A percentile compares a stretch with the other conserved stretches of the same genome.
phyloP scores from a whole-genome alignment of 2,888 invertebrate genomes.

The Cephus spinipes region DNA sequence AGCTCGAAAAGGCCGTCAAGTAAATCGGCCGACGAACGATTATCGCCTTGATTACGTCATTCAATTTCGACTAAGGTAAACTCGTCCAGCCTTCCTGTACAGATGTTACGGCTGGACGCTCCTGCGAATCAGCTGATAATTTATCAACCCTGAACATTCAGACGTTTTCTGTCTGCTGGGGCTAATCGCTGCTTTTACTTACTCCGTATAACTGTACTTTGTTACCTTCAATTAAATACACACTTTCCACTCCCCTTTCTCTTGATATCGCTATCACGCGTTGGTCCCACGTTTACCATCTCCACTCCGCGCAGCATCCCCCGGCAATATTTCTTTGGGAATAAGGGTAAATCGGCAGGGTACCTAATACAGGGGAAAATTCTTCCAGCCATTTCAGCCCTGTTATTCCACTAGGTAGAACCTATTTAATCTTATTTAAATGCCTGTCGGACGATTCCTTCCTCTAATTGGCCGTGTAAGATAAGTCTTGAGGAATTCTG shows the following conservation, averaged over 20 bases:
- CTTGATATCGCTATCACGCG: background rate
- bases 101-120: background rate
- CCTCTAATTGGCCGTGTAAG: background rate
- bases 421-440: background rate
- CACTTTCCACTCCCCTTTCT: background rate
- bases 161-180: background rate
- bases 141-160: background rate
- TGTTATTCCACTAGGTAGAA: background rate
- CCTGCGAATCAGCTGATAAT: background rate
- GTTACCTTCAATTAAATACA: background rate
- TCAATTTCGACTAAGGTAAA: background rate
- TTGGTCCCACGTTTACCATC: background rate
- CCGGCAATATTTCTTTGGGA: too few species aligned
- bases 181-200: background rate
- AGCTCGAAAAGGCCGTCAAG: background rate
- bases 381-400: background rate
- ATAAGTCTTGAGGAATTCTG: background rate
- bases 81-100: background rate
- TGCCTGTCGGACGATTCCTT: background rate
- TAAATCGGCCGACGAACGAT: background rate
- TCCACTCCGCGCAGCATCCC: too few species aligned
- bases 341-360: background rate
- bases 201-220: background rate
- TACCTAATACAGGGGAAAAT: background rate
- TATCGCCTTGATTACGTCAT: background rate